Conservation (phyloP, 2,888 invertebrate species). For the Lasioglossum villosulum region DNA sequence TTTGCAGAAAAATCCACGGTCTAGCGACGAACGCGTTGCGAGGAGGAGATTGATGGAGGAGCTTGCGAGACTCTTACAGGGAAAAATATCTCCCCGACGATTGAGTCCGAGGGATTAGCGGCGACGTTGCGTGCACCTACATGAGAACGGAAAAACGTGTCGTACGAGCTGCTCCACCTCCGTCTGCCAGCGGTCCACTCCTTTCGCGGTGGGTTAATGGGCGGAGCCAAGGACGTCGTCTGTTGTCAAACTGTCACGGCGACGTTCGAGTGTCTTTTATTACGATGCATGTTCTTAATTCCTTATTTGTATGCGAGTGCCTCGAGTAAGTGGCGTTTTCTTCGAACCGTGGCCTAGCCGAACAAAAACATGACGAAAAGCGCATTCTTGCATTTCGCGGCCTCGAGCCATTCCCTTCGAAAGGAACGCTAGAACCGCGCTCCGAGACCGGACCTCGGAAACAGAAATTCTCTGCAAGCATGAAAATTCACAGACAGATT, state of each 20-base stretch:
- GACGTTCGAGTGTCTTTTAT: slow-evolving; percentile 22
- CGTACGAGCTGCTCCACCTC: slow-evolving; percentile 59
- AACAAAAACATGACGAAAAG: background rate
- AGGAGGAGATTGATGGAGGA: background rate
- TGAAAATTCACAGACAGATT: background rate
- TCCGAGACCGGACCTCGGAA: background rate
- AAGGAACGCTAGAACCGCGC: background rate
- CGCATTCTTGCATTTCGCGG: background rate
- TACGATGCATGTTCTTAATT: slow-evolving; percentile 4
- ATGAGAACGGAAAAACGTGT: slow-evolving; percentile 48
- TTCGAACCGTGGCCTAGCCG: background rate
- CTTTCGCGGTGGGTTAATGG: slow-evolving; percentile 64
- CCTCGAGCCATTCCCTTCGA: background rate
- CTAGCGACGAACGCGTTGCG: background rate
- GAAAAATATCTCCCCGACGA: background rate
- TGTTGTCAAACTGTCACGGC: slow-evolving; percentile 57
- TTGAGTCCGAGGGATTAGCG: slow-evolving; percentile 37
- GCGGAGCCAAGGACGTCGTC: slow-evolving; percentile 63
- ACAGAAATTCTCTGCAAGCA: background rate
- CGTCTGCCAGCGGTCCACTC: slow-evolving; percentile 52
- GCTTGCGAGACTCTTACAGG: background rate
- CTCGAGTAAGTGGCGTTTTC: background rate
- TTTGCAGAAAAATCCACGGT: background rate
- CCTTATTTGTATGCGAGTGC: background rate
- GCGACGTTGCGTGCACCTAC: slow-evolving; percentile 30